A percentile compares a stretch with the other conserved stretches of the same genome.
Conservation (phyloP, 2,113 vertebrate genomes). For the Syngnathus typhle region DNA sequence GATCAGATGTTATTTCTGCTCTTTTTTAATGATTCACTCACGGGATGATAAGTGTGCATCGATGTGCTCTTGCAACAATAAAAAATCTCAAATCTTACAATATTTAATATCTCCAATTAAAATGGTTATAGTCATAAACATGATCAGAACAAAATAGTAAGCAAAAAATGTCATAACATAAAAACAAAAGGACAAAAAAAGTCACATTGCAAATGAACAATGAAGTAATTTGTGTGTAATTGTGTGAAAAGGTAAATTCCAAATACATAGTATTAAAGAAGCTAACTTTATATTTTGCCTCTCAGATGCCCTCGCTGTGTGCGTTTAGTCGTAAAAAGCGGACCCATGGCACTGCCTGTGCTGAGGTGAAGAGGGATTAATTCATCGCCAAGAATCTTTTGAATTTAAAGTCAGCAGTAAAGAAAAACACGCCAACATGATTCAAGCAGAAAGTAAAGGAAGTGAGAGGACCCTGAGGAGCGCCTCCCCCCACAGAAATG, state of each 20-base stretch:
- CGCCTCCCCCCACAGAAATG: slow-evolving; percentile 86
- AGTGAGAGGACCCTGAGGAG: slow-evolving; percentile 84
- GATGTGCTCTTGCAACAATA: not conserved
- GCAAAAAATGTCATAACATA: not conserved
- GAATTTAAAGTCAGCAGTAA: not conserved
- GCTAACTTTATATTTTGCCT: slow-evolving; percentile 12
- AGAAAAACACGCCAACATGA: slow-evolving; percentile 69
- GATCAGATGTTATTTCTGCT: not conserved
- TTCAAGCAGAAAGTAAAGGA: slow-evolving; percentile 83
- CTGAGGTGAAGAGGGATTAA: slow-evolving; percentile 27
- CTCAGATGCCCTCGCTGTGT: slow-evolving; percentile 50
- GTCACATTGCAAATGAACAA: not conserved
- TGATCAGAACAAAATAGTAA: not conserved
- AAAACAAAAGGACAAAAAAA: not conserved
- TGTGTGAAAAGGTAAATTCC: not conserved
- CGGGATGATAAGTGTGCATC: not conserved
- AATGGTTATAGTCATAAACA: not conserved
- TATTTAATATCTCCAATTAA: not conserved
- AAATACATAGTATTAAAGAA: not conserved
- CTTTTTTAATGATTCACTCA: not conserved
- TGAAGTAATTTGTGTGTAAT: no score
- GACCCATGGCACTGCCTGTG: slow-evolving; percentile 44
- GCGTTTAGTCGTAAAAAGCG: slow-evolving; percentile 48
- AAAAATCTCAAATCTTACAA: not conserved
- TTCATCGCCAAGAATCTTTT: slow-evolving; percentile 13